These are phyloP conservation scores for Ornithorhynchus anatinus DNA, from an alignment of 2,113 vertebrate genomes.

Conservation along the genomic window DNA sequence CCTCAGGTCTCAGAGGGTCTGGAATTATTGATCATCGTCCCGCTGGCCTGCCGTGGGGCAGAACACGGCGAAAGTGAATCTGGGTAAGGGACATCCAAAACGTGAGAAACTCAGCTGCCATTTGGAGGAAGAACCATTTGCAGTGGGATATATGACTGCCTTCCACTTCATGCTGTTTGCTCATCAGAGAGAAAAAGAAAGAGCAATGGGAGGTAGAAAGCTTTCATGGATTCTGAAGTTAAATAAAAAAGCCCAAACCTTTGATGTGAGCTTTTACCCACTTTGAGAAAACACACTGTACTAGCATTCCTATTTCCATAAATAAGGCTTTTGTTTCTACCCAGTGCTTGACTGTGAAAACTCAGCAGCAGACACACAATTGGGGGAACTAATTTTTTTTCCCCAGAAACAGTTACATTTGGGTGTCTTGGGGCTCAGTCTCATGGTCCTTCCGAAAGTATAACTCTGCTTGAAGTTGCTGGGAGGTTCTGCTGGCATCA, in stretches of 20 bases:
- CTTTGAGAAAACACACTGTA: slow-evolving; percentile 25
- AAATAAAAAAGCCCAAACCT: slow-evolving; percentile 22
- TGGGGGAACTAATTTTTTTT: slow-evolving; percentile 14
- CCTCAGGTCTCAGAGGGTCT: slow-evolving; percentile 5
- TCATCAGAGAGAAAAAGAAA: not conserved
- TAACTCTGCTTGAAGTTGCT: not conserved
- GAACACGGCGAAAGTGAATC: not conserved
- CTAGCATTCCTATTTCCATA: slow-evolving; percentile 36
- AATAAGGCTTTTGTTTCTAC: slow-evolving; percentile 22
- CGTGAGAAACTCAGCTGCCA: not conserved
- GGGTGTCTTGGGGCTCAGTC: not conserved
- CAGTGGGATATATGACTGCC: not conserved
- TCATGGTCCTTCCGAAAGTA: not conserved
- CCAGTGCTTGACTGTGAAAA: slow-evolving; percentile 26
- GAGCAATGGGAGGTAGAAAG: not conserved
- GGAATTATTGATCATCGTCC: not conserved
- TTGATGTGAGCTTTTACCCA: slow-evolving; percentile 24
- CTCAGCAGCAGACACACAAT: slow-evolving; percentile 25
- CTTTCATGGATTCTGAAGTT: slow-evolving; percentile 3
- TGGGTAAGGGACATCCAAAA: not conserved
- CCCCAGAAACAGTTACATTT: slow-evolving; percentile 15
- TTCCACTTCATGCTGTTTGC: not conserved
- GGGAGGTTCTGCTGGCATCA: not conserved
- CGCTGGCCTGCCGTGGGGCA: not conserved
- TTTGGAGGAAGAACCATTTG: not conserved